Evolutionary conservation across 2,113 vertebrate species (phyloP), one percentile per base, ranked within the genome.

Genomic region (Alethe diademata): DNA sequence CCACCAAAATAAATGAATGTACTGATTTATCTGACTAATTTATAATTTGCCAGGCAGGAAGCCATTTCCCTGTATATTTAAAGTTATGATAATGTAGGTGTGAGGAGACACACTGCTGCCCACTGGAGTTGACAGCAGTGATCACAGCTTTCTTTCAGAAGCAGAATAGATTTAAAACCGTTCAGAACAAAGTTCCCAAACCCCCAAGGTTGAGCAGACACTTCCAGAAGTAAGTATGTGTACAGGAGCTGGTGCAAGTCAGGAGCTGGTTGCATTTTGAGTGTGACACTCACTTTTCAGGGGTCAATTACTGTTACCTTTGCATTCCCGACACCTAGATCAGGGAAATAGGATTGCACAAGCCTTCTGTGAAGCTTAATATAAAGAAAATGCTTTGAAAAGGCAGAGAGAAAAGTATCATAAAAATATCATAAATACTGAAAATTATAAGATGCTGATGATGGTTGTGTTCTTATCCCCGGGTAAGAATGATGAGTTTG

Each of bases 121-220:
- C 29, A 0, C 22, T 75, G 53, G 28, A 82, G 36, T 3, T 47
- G 20, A 25, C 38, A 51, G 43, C 14, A n/a, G 20, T 35, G 20
- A 66, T 29, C 62, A 56, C 0, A 26, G 54, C 3, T 29, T 69
- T 56, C 53, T 22, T 25, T 16, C 47, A 48, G 35, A 56, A 61
- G 28, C 3, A 79, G 35, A 47, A 62, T 50, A 17, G 18, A 25
- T 62, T 78, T 28, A 9, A 84, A 87, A 28, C 10, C 33, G 66
- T 33, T 64, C 47, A 86, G 38, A 86, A 33, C 36, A 62, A 51
- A 56, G 48, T 19, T 47, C 47, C 20, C 60, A 42, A 73, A 7
- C 0, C 0, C 1, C 3, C 24, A 5, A 20, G 47, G 40, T 29
- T 76, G 53, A 43, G 31, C 1, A 51, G 40, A 50, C 8, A 40